These are phyloP conservation scores for Volucella zonaria DNA, from an alignment of 2,888 invertebrate genomes.

Conservation along the genomic window DNA sequence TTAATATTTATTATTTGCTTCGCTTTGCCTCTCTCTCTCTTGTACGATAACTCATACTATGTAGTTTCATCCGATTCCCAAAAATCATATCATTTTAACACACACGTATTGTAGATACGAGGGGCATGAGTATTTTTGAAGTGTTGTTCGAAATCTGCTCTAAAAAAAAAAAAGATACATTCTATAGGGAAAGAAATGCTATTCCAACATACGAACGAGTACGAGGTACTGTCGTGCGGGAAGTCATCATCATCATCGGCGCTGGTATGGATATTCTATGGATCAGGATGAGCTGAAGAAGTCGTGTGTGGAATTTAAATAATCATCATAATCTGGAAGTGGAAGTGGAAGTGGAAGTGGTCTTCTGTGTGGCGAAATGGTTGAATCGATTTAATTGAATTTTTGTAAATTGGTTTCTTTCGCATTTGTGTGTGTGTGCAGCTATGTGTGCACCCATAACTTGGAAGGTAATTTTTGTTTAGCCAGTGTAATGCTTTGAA, in stretches of 20 bases:
- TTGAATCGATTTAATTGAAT: conserved; percentile 45
- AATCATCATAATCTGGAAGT: conserved; percentile 16
- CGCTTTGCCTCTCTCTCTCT: conserved; percentile 38
- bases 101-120: background rate
- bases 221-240: conserved; percentile 44
- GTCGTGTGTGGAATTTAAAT: conserved; percentile 65
- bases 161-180: conserved; percentile 35
- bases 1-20: conserved; percentile 73
- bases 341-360: background rate
- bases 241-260: conserved; percentile 54
- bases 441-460: no score
- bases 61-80: conserved; percentile 50
- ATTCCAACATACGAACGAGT: conserved; percentile 1
- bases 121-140: conserved; percentile 35
- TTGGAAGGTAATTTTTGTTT: no score
- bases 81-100: conserved; percentile 64
- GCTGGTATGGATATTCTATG: conserved; percentile 42
- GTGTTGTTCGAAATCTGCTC: conserved; percentile 24
- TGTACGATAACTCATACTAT: background rate
- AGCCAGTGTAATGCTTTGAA: no score
- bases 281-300: conserved; percentile 55
- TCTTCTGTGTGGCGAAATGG: conserved; percentile 10
- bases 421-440: background rate
- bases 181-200: conserved; percentile 14
- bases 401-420: conserved; percentile 11